Evolutionary conservation across 35 echinoderm and acorn worm species (phyloP).

Genomic region (Holothuria glaberrima): DNA sequence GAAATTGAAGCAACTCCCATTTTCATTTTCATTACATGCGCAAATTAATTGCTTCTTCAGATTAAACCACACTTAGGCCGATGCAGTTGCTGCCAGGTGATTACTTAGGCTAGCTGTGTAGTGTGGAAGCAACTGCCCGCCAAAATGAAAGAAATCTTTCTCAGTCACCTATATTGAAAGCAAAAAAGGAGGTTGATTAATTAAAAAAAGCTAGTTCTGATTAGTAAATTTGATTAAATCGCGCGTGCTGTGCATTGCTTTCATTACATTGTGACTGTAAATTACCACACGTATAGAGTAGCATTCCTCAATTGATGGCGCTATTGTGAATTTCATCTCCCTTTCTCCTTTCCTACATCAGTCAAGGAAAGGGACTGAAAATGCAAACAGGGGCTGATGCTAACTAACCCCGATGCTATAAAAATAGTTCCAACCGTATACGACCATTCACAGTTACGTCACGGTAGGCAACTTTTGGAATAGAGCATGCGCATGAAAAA

Average conservation of each 20-base stretch:
- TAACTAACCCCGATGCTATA: no score
- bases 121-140: background rate
- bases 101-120: slow-evolving; percentile 27
- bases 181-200: slow-evolving; percentile 38
- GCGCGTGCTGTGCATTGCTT: slow-evolving; percentile 26
- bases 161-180: background rate
- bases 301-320: background rate
- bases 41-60: slow-evolving; percentile 49
- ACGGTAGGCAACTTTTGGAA: no score
- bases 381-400: no score
- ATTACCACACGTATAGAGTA: background rate
- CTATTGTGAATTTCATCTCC: background rate
- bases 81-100: slow-evolving; percentile 10
- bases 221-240: slow-evolving; percentile 46
- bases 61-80: slow-evolving; percentile 36
- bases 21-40: slow-evolving; percentile 45
- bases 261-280: slow-evolving; percentile 4
- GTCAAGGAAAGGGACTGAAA: background rate
- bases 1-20: slow-evolving; percentile 33
- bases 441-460: no score
- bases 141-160: background rate
- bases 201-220: slow-evolving; percentile 47
- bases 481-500: no score
- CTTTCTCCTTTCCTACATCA: background rate
- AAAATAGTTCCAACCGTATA: no score